phyloP scores from a whole-genome alignment of 1,140 invertebrate species.

The Procambarus clarkii region DNA sequence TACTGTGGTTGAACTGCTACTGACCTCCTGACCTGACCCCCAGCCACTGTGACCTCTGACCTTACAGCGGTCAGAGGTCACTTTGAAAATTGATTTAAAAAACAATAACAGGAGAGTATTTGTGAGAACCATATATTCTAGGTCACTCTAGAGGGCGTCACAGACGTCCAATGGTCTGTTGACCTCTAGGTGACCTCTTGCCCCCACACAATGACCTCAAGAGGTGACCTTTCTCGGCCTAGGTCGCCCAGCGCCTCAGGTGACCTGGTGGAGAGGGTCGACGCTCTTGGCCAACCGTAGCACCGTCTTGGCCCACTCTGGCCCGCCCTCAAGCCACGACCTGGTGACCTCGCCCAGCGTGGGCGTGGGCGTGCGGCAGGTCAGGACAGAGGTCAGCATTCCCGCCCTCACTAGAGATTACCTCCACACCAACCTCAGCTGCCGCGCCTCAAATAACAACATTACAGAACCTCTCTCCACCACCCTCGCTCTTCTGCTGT shows the following conservation, averaged over 20 bases:
- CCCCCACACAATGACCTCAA: too few species aligned
- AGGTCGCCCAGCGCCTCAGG: constrained; percentile 24
- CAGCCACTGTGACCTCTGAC: too few species aligned
- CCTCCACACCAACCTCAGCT: constrained; percentile 30
- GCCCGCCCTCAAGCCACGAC: not conserved
- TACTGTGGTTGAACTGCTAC: too few species aligned
- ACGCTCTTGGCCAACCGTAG: constrained; percentile 17
- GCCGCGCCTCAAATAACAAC: constrained; percentile 23
- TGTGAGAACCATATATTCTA: too few species aligned
- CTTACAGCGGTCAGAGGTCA: too few species aligned
- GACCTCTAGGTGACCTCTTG: too few species aligned
- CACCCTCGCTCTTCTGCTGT: not conserved
- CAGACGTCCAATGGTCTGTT: too few species aligned
- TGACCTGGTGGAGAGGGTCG: constrained; percentile 39
- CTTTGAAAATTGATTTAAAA: too few species aligned
- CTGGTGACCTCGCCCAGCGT: not conserved
- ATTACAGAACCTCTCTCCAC: constrained; percentile 3
- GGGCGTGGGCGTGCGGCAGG: not conserved
- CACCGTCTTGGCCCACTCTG: not conserved
- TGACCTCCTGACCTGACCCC: too few species aligned
- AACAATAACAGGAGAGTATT: too few species aligned
- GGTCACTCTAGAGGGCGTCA: too few species aligned
- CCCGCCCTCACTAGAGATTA: constrained; percentile 21
- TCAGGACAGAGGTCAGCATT: constrained; percentile 26
- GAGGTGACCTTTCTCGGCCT: too few species aligned